Evolutionary conservation across 2,113 vertebrate genomes (phyloP).

Genomic region (Brachypodius melanocephalos): DNA sequence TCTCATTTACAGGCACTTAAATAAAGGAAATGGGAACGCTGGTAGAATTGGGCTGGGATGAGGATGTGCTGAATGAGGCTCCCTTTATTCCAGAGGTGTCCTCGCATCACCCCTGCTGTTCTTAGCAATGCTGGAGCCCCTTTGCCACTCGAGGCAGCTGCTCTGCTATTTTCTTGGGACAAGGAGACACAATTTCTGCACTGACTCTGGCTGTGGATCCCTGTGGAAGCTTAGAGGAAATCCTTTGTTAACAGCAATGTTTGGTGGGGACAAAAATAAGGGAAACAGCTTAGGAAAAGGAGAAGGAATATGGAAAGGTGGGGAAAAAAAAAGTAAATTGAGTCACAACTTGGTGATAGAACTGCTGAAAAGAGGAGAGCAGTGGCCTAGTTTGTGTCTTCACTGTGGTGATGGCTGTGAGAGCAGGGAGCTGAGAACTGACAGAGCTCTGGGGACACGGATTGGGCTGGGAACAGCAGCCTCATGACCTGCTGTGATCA

Average conservation of each 20-base stretch:
- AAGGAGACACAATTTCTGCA: neutral
- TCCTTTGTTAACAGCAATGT: neutral
- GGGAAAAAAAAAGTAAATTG: neutral
- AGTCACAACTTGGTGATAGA: neutral
- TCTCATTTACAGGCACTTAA: neutral
- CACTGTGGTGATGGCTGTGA: neutral
- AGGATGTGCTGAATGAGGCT: neutral
- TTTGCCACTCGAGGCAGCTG: neutral
- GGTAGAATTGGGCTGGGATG: neutral
- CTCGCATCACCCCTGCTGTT: neutral
- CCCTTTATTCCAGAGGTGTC: neutral
- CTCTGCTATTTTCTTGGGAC: neutral
- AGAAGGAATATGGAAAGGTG: neutral
- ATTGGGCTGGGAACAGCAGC: neutral
- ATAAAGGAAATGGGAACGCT: neutral
- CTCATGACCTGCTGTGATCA: fast-evolving
- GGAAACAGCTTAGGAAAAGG: neutral
- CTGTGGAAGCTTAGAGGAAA: neutral
- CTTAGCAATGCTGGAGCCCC: neutral
- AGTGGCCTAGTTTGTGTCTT: neutral
- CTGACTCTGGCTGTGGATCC: neutral
- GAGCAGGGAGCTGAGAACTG: neutral
- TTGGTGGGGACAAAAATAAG: neutral
- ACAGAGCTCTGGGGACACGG: neutral
- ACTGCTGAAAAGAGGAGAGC: neutral